Evolutionary conservation across 2,113 vertebrate species (phyloP), one percentile per base, ranked within the genome.

Genomic region (Malurus melanocephalus): DNA sequence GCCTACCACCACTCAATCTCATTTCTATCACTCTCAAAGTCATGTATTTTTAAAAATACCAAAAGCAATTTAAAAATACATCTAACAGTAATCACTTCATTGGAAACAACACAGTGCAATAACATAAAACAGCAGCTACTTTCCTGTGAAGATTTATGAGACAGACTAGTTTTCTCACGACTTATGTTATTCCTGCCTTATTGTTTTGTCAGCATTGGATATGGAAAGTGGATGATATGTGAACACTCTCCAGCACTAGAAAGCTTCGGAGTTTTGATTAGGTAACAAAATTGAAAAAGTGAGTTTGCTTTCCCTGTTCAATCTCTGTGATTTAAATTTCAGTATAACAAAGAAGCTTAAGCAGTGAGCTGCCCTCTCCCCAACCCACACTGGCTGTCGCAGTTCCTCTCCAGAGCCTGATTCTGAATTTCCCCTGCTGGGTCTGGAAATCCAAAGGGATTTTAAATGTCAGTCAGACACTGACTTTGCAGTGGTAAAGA

Each of bases 41-140:
- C 85, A 68, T 95, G 87, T 84, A 88, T 95, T 96, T 96, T 93
- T 92, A 96, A 96, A 94, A 92, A 94, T 94, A 96, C 92, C 85
- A 85, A 91, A 94, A 95, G 90, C 82, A 95, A 90, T 87, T 94
- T 89, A 95, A 92, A 96, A 93, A 85, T 82, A 73, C 90, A 90
- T 95, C 86, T 93, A 90, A 68, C 73, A 94, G 79, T 75, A 77
- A 68, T 96, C 91, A 93, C 80, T 94, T 85, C 69, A 89, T 94
- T 80, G 57, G 72, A 80, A 92, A 95, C 90, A 96, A 95, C 90
- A 93, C 77, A 62, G 90, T 76, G 90, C 94, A 93, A 94, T 96
- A 95, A 95, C 86, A 90, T 92, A 92, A 95, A 96, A 66, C 95
- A 95, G 95, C 92, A 96, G 90, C 61, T 86, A 94, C 80, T 95